Evolutionary conservation across 92 coral and sea anemone species (phyloP).

Genomic region (Metridium senile): DNA sequence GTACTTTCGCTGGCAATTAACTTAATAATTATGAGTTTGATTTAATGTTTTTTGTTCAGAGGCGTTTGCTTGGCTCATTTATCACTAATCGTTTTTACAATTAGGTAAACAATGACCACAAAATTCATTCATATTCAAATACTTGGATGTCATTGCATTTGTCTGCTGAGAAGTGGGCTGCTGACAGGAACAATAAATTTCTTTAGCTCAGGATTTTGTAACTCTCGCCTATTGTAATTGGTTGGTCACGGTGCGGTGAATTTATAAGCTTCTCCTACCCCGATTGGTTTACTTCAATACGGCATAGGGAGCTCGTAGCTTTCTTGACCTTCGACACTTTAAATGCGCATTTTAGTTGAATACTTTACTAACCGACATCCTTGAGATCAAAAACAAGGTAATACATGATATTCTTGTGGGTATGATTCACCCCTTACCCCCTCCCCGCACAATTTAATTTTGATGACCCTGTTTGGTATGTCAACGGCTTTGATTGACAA

Average conservation of each 20-base stretch:
- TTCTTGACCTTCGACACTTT: conserved; percentile 8
- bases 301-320: neutral
- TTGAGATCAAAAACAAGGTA: conserved; percentile 1
- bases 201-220: conserved; percentile 18
- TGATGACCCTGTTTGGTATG: conserved; percentile 32
- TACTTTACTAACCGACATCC: neutral
- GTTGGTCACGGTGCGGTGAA: conserved; percentile 27
- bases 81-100: conserved; percentile 26
- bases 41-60: conserved; percentile 5
- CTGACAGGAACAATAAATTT: conserved; percentile 11
- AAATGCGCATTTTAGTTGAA: neutral
- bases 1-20: neutral
- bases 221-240: conserved; percentile 1
- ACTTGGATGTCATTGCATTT: conserved; percentile 10
- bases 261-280: neutral
- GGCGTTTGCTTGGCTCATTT: conserved; percentile 22
- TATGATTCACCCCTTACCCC: conserved; percentile 13
- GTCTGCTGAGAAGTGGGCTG: conserved; percentile 6
- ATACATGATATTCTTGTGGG: neutral
- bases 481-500: conserved; percentile 33
- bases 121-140: conserved; percentile 46
- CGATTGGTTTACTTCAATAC: conserved; percentile 4
- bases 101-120: conserved; percentile 37
- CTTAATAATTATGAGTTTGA: conserved; percentile 14
- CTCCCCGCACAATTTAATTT: conserved; percentile 11